A percentile compares a stretch with the other conserved stretches of the same genome.
phyloP scores from a whole-genome alignment of 2,113 vertebrate species.

The Ceuthmochares aereus region DNA sequence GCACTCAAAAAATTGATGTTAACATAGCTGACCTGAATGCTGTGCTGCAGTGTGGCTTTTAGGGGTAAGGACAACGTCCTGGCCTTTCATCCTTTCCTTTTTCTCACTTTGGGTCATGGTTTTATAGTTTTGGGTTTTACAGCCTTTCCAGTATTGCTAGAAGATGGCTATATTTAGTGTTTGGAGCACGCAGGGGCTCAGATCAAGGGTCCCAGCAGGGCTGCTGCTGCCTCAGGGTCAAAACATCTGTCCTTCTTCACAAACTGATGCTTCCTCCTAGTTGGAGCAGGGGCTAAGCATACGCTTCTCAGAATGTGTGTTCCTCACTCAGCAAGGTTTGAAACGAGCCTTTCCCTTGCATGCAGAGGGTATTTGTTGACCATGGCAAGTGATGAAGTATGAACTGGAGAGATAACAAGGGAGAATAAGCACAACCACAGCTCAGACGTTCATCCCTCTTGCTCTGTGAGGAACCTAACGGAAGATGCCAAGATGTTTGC shows the following conservation, averaged over 20 bases:
- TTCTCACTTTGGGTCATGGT: background rate
- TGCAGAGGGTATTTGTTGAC: background rate
- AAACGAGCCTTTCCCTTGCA: rapidly evolving
- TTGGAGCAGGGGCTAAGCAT: background rate
- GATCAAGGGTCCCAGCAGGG: background rate
- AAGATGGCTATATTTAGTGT: background rate
- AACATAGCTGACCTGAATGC: background rate
- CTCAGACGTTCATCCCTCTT: background rate
- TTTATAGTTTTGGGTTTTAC: background rate
- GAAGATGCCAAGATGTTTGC: background rate
- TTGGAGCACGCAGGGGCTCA: background rate
- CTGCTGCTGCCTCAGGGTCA: background rate
- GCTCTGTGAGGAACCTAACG: background rate
- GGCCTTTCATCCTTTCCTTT: background rate
- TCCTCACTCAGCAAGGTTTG: background rate
- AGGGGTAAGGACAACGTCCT: slow-evolving; percentile 33
- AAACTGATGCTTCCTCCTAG: background rate
- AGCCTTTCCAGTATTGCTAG: background rate
- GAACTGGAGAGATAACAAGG: background rate
- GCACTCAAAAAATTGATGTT: background rate
- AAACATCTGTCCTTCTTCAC: background rate
- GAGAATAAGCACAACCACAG: background rate
- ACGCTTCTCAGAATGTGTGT: background rate
- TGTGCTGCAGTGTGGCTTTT: background rate
- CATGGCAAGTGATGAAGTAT: background rate